phyloP scores from a whole-genome alignment of 2,113 vertebrate genomes.

The Hippopotamus amphibius region DNA sequence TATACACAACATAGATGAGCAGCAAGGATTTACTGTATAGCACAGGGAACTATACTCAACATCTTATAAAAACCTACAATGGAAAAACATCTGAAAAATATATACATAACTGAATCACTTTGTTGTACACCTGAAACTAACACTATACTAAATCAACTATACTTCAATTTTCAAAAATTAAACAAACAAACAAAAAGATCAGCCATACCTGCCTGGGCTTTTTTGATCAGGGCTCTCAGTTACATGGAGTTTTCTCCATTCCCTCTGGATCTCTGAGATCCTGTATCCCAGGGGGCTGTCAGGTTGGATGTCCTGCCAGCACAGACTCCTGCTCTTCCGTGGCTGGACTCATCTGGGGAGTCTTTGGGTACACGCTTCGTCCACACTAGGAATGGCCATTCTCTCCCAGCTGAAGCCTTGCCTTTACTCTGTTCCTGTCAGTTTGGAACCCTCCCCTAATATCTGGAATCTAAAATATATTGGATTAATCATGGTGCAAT shows the following conservation, averaged over 20 bases:
- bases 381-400: not conserved
- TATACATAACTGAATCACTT: not conserved
- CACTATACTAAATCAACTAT: not conserved
- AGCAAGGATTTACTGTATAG: not conserved
- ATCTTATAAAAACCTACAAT: not conserved
- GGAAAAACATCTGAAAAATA: not conserved
- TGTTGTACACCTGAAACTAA: not conserved
- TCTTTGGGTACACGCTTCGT: not conserved
- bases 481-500: not conserved
- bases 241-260: not conserved
- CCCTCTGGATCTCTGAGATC: not conserved
- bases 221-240: not conserved
- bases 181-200: not conserved
- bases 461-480: slow-evolving; percentile 2
- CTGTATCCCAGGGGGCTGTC: not conserved
- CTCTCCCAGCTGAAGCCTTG: not conserved
- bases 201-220: not conserved
- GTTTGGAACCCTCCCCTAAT: not conserved
- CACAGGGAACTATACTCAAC: not conserved
- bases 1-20: not conserved
- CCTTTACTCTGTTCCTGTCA: not conserved
- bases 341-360: not conserved
- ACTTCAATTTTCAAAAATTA: not conserved
- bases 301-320: not conserved
- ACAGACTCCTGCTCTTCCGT: not conserved